Base-by-base conservation (phyloP, 2,797 vertebrate species). In the Manis javanica region DNA sequence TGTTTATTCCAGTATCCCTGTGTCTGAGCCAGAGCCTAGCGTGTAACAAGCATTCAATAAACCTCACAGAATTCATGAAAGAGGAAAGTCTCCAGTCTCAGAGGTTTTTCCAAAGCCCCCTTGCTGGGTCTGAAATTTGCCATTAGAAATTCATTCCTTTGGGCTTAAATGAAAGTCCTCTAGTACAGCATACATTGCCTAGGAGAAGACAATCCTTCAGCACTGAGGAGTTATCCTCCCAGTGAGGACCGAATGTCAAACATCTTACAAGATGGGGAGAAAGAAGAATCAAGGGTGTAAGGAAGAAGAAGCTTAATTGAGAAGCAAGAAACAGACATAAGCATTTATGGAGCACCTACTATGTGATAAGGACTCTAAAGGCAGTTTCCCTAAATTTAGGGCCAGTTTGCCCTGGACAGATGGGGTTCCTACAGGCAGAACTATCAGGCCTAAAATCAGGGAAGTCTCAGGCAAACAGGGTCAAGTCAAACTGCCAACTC, bases 101-200 rank as follows among this genome's bases (percentile, higher is more conserved):
- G 39, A 63, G 29, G 16, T 74, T 64, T 74, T 23, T 46, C 77
- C 78, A 82, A 7, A 72, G 23, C 4, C 51, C 59, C 37, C 37
- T 79, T 39, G 7, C 19, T 53, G 1, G 26, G 37, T 75, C 61
- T 75, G 42, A 85, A 86, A 61, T 61, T 18, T 64, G n/a, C 15
- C 66, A 59, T 79, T 83, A 68, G n/a, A 49, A 71, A 91, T 39
- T 19, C 24, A 87, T 84, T 84, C 13, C 86, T 68, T 90, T 39
- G 16, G 29, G 59, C 39, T 29, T 39, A 83, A 64, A 89, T 49
- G 31, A 34, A 74, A 71, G 10, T 37, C 71, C 79, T 5, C 31
- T 34, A 59, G 26, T 49, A 68, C 68, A 74, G 68, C 55, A 69
- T 46, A 68, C 16, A 89, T 1, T 46, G 63, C 39, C 24, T 7